Evolutionary conservation across 2,113 vertebrate species (phyloP).

Genomic region (Hemichromis elongatus): DNA sequence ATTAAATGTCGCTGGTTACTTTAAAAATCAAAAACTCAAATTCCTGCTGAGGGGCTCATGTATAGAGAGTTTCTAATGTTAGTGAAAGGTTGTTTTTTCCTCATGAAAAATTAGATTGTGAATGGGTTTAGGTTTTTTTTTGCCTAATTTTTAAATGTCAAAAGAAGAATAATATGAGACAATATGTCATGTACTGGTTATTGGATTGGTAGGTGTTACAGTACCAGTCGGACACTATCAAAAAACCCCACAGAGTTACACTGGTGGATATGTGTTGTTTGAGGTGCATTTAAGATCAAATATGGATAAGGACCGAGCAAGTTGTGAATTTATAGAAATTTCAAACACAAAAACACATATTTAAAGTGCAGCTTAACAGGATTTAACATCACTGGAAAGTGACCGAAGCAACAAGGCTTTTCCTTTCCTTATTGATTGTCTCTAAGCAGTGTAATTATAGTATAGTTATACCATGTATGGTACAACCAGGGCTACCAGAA

Average conservation of each 20-base stretch:
- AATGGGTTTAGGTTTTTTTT: not conserved
- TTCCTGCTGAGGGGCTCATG: not conserved
- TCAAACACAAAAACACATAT: not conserved
- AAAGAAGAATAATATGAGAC: not conserved
- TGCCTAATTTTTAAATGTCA: not conserved
- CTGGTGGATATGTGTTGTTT: not conserved
- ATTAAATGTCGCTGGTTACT: not conserved
- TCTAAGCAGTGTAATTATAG: not conserved
- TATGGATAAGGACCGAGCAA: not conserved
- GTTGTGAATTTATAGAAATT: not conserved
- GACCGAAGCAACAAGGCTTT: rapidly evolving
- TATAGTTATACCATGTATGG: not conserved
- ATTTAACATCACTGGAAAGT: not conserved
- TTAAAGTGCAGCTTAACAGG: not conserved
- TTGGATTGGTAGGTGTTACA: not conserved
- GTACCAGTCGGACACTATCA: not conserved
- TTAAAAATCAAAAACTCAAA: not conserved
- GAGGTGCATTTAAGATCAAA: not conserved
- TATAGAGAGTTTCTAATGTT: not conserved
- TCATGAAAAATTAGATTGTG: not conserved
- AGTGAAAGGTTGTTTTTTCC: not conserved
- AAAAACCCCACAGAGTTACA: not conserved
- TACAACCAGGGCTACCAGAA: not conserved
- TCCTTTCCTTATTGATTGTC: not conserved
- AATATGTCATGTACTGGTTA: not conserved